Conservation (phyloP, 2,888 invertebrate species). For the Hyles lineata region DNA sequence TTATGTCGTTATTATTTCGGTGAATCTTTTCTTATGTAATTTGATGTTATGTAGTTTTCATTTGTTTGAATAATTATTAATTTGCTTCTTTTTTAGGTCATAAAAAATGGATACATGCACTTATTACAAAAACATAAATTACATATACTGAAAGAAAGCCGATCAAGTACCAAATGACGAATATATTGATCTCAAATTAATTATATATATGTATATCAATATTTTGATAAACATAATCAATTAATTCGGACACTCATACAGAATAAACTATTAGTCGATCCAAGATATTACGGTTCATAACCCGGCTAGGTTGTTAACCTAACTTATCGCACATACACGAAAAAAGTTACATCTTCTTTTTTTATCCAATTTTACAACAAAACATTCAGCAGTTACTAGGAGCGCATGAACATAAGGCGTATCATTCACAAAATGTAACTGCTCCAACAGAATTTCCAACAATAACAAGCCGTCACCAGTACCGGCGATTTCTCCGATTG, state of each 20-base stretch:
- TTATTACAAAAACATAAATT: too few relatives aligned
- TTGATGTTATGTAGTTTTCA: background rate
- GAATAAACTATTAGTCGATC: too few relatives aligned
- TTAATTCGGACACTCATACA: too few relatives aligned
- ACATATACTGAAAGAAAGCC: too few relatives aligned
- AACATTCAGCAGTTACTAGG: slow-evolving; percentile 2
- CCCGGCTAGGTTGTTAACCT: too few relatives aligned
- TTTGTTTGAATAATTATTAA: background rate
- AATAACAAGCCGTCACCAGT: background rate
- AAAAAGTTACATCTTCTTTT: background rate
- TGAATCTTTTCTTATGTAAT: background rate
- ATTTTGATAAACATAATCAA: too few relatives aligned
- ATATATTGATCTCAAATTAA: too few relatives aligned
- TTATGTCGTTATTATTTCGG: slow-evolving; percentile 10
- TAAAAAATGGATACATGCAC: too few relatives aligned
- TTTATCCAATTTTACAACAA: background rate
- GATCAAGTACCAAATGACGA: too few relatives aligned
- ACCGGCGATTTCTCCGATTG: background rate
- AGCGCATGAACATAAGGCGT: background rate
- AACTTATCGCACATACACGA: background rate
- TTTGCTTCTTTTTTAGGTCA: background rate
- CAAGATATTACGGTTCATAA: too few relatives aligned
- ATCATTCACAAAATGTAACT: background rate
- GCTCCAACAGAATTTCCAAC: background rate
- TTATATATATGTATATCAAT: too few relatives aligned